Conservation (phyloP, 2,113 vertebrate species). For the Stictonetta naevosa region DNA sequence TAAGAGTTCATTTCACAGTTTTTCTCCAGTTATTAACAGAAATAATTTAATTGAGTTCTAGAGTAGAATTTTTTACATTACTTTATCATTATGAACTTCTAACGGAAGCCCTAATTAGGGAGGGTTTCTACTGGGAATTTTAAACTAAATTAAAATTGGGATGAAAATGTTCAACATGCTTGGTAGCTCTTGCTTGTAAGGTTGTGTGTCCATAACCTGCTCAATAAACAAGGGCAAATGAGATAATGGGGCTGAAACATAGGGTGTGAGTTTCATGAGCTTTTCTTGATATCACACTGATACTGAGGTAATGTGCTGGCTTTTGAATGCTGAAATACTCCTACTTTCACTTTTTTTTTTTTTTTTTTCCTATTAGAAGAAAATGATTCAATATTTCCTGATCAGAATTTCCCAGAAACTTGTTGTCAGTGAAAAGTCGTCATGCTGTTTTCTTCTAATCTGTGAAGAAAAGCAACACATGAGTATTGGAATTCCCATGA, state of each 20-base stretch:
- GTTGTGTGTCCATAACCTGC: not conserved
- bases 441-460: not conserved
- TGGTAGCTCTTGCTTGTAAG: not conserved
- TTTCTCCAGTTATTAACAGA: constrained; percentile 29
- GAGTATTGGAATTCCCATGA: not conserved
- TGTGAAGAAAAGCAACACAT: rapidly evolving
- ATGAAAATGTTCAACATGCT: not conserved
- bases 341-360: not conserved
- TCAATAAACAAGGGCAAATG: not conserved
- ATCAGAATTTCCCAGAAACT: not conserved
- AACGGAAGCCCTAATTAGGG: constrained; percentile 61
- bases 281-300: not conserved
- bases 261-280: not conserved
- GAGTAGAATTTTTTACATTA: constrained; percentile 40
- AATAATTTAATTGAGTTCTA: constrained; percentile 30
- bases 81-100: constrained; percentile 39
- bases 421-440: not conserved
- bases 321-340: not conserved
- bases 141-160: constrained; percentile 53
- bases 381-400: not conserved
- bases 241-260: not conserved
- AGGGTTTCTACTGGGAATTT: constrained; percentile 40
- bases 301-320: not conserved
- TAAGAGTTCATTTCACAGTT: not conserved
- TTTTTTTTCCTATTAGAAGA: not conserved